phyloP scores from a whole-genome alignment of 2,113 vertebrate species.

The Capricornis sumatraensis region DNA sequence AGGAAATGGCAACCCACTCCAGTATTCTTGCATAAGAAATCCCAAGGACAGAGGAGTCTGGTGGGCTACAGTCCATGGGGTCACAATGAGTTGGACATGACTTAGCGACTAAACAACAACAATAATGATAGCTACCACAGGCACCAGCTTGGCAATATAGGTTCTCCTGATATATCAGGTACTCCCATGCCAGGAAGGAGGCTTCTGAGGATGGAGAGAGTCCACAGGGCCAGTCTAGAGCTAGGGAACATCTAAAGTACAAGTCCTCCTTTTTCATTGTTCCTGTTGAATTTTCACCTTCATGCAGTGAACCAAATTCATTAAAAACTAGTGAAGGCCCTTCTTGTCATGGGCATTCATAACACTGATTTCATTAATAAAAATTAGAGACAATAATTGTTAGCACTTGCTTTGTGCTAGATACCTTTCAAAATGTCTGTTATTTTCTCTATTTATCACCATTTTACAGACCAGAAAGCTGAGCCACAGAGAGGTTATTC shows the following conservation, averaged over 20 bases:
- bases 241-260: not conserved
- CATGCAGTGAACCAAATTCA: not conserved
- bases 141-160: not conserved
- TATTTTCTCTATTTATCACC: not conserved
- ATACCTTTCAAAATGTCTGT: not conserved
- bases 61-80: not conserved
- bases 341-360: not conserved
- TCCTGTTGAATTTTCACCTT: not conserved
- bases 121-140: not conserved
- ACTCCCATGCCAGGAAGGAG: not conserved
- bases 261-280: not conserved
- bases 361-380: not conserved
- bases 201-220: not conserved
- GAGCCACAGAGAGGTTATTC: not conserved
- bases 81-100: not conserved
- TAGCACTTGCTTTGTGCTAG: not conserved
- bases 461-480: constrained; percentile 25
- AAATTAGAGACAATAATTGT: not conserved
- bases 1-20: not conserved
- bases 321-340: not conserved
- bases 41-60: not conserved
- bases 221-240: not conserved
- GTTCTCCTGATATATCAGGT: not conserved
- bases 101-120: not conserved
- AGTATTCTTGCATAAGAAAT: not conserved